These are phyloP conservation scores for Sphenopsis melanotis DNA, from an alignment of 2,797 vertebrate species.

Conservation along the genomic window DNA sequence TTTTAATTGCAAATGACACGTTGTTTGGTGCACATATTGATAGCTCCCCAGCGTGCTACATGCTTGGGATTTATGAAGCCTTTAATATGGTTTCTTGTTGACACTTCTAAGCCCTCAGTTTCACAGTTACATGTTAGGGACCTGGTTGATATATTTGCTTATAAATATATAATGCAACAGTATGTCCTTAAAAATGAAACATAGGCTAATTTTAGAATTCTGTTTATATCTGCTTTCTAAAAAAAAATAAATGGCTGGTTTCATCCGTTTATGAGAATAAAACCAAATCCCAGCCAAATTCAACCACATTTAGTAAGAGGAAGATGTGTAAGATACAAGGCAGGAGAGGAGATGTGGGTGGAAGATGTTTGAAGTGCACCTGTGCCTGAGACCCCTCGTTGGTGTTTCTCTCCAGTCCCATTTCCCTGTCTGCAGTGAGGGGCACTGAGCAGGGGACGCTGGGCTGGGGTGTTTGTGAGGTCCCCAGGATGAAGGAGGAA, in stretches of 20 bases:
- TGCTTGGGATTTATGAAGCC: not conserved
- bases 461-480: not conserved
- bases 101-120: not conserved
- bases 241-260: not conserved
- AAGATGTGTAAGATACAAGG: not conserved
- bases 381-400: not conserved
- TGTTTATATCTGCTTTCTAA: not conserved
- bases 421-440: not conserved
- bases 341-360: not conserved
- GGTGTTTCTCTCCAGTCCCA: not conserved
- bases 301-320: not conserved
- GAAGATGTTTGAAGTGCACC: not conserved
- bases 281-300: not conserved
- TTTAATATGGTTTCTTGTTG: not conserved
- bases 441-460: not conserved
- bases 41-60: not conserved
- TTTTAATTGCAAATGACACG: not conserved
- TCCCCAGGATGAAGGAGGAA: fast-evolving
- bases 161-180: not conserved
- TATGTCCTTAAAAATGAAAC: not conserved
- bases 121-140: not conserved
- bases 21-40: not conserved
- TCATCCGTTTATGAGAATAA: not conserved
- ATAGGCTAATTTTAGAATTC: not conserved
- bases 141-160: not conserved